Percentiles rank a stretch among this genome's conserved stretches.
These are phyloP conservation scores for Poeciliopsis retropinna DNA, from an alignment of 2,113 vertebrate species.

Conservation along the genomic window DNA sequence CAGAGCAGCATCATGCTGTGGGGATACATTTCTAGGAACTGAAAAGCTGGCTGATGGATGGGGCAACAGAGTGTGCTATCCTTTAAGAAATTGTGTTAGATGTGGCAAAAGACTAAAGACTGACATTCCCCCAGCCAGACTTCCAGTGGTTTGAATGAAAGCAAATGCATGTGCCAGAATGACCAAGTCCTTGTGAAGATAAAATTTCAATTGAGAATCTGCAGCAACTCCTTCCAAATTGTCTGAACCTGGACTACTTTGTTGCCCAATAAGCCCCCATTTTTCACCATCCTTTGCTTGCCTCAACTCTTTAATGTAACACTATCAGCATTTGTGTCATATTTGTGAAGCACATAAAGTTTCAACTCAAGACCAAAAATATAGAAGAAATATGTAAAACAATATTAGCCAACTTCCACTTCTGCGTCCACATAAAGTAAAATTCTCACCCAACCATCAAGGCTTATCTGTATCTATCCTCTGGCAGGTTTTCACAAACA, in stretches of 20 bases:
- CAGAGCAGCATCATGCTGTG: too few relatives aligned
- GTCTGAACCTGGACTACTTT: not conserved
- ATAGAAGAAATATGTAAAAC: constrained; percentile 2
- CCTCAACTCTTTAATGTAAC: not conserved
- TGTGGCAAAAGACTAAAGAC: too few relatives aligned
- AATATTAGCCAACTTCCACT: constrained; percentile 5
- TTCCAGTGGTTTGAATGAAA: too few relatives aligned
- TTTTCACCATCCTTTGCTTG: constrained; percentile 1
- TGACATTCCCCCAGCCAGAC: too few relatives aligned
- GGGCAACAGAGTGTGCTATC: too few relatives aligned
- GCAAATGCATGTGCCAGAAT: too few relatives aligned
- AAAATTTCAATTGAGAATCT: not conserved
- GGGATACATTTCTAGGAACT: too few relatives aligned
- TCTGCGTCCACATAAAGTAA: constrained; percentile 23
- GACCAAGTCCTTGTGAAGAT: too few relatives aligned
- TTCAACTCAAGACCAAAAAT: not conserved
- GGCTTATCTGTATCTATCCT: constrained; percentile 53
- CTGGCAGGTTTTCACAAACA: constrained; percentile 58
- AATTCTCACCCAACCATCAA: constrained; percentile 38
- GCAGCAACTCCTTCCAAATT: too few relatives aligned
- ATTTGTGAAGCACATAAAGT: not conserved
- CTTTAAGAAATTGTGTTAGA: too few relatives aligned
- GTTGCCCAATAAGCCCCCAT: not conserved
- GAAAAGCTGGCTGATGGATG: too few relatives aligned
- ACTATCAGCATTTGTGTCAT: not conserved